Percentiles rank a stretch among this genome's conserved stretches.
phyloP scores from a whole-genome alignment of 2,888 invertebrate species.

The Nomada fabriciana region DNA sequence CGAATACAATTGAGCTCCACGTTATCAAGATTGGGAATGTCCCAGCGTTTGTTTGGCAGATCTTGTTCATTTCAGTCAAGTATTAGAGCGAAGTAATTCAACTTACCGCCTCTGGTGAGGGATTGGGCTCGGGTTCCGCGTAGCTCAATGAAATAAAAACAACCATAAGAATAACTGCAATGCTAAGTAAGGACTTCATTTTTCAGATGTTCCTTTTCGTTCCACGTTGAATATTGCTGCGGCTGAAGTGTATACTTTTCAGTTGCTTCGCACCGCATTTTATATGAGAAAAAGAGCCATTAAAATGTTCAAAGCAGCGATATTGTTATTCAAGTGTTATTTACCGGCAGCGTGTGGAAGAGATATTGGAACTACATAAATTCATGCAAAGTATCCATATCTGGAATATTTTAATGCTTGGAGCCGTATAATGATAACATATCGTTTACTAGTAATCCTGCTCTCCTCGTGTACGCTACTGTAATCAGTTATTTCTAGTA shows the following conservation, averaged over 20 bases:
- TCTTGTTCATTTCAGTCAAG: not conserved
- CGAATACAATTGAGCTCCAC: not conserved
- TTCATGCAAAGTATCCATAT: not conserved
- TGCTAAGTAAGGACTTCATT: conserved; percentile 3
- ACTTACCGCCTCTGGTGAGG: conserved; percentile 8
- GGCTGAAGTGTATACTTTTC: not conserved
- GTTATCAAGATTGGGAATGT: not conserved
- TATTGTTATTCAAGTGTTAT: not conserved
- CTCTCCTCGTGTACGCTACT: too few relatives aligned
- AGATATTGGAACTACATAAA: not conserved
- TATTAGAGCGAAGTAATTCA: too few relatives aligned
- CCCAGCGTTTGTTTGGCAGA: not conserved
- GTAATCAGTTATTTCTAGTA: too few relatives aligned
- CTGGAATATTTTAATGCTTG: too few relatives aligned
- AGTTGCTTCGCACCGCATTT: not conserved
- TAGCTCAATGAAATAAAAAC: not conserved
- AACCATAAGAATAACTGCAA: conserved; percentile 11
- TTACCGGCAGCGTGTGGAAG: not conserved
- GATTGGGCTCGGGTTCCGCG: conserved; percentile 16
- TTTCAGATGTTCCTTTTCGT: not conserved
- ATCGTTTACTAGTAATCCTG: too few relatives aligned
- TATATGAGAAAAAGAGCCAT: not conserved
- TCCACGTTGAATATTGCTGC: not conserved
- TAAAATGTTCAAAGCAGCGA: not conserved
- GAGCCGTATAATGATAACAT: too few relatives aligned